These are phyloP conservation scores for Harpalus rufipes DNA, from an alignment of 2,888 invertebrate species.

Conservation along the genomic window DNA sequence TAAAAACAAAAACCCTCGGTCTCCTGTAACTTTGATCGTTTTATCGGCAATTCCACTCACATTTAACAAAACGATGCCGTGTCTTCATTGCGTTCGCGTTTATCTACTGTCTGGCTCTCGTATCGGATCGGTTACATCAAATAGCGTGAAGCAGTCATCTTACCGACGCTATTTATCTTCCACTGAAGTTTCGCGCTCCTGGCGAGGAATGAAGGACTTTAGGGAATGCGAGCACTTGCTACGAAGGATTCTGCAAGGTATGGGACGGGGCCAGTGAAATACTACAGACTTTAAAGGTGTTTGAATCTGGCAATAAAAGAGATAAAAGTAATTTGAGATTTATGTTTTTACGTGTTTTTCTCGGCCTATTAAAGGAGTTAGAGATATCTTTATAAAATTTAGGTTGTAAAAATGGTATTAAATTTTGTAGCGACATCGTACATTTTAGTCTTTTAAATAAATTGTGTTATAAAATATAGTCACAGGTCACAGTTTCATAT, in stretches of 20 bases:
- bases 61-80: conserved; percentile 41
- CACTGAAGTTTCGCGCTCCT: conserved; percentile 24
- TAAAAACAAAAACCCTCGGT: conserved; percentile 23
- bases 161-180: conserved; percentile 51
- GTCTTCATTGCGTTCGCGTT: conserved; percentile 36
- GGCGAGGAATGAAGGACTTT: conserved; percentile 37
- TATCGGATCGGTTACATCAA: conserved; percentile 50
- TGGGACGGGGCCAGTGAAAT: background rate
- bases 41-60: conserved; percentile 39
- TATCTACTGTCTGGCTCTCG: conserved; percentile 30
- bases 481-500: background rate
- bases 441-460: background rate
- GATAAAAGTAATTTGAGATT: conserved; percentile 37
- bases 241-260: background rate
- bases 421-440: background rate
- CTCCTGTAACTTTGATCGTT: conserved; percentile 27
- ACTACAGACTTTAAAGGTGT: conserved; percentile 20
- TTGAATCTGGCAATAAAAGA: conserved; percentile 41
- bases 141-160: conserved; percentile 47
- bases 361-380: conserved; percentile 21
- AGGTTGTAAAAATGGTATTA: conserved; percentile 6
- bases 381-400: background rate
- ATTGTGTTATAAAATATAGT: background rate
- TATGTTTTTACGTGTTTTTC: conserved; percentile 49
- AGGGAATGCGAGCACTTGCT: conserved; percentile 20